These are phyloP conservation scores for Allygus modestus DNA, from an alignment of 2,888 invertebrate species.

Conservation along the genomic window DNA sequence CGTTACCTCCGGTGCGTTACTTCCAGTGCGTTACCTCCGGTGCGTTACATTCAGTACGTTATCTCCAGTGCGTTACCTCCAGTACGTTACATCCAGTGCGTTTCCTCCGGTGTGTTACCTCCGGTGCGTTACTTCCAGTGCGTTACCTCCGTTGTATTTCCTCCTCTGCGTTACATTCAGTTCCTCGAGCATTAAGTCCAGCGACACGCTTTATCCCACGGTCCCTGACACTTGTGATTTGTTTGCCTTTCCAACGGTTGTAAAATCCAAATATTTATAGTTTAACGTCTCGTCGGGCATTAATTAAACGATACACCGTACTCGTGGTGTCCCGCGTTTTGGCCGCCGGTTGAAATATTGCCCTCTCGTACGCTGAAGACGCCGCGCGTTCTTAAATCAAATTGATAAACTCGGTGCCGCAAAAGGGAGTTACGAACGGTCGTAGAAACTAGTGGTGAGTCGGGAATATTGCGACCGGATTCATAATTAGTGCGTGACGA, in stretches of 20 bases:
- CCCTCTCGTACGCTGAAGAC: conserved; percentile 7
- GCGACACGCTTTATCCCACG: conserved; percentile 19
- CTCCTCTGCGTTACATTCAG: background rate
- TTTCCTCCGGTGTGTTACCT: background rate
- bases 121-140: background rate
- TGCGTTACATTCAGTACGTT: too few species aligned
- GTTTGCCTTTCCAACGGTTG: conserved; percentile 53
- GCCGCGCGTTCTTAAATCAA: conserved; percentile 43
- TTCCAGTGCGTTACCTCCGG: background rate
- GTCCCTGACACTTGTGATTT: conserved; percentile 47
- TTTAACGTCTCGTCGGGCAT: conserved; percentile 40
- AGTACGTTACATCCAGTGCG: background rate
- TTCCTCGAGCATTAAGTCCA: background rate
- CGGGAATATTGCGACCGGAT: background rate
- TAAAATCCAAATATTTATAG: conserved; percentile 58
- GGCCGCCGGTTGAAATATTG: conserved; percentile 30
- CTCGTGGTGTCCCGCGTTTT: conserved; percentile 13
- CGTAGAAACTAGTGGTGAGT: background rate
- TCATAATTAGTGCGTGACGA: background rate
- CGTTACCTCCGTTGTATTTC: background rate
- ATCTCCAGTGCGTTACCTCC: too few species aligned
- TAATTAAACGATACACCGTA: conserved; percentile 33
- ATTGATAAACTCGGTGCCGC: conserved; percentile 45
- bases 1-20: background rate
- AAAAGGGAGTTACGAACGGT: background rate